Conservation (phyloP, 2,113 vertebrate genomes). For the Rattus rattus region DNA sequence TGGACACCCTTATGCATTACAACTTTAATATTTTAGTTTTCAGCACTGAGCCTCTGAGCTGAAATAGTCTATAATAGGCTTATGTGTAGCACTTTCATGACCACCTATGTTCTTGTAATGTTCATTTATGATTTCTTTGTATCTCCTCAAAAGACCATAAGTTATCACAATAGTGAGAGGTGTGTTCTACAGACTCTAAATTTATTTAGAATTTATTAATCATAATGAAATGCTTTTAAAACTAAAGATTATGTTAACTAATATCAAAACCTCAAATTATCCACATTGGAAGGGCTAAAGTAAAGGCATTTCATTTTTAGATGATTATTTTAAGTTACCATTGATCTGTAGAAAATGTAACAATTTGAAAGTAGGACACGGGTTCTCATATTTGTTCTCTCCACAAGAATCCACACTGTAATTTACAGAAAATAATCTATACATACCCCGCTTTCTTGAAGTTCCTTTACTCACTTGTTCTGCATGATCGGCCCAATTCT, state of each 20-base stretch:
- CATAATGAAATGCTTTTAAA: not conserved
- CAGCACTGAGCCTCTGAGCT: not conserved
- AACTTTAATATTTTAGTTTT: not conserved
- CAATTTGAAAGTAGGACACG: not conserved
- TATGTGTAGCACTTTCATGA: not conserved
- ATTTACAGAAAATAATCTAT: not conserved
- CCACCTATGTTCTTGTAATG: not conserved
- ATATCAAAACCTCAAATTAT: not conserved
- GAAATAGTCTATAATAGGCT: not conserved
- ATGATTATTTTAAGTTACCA: slow-evolving; percentile 5
- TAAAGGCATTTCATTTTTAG: not conserved
- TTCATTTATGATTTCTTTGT: not conserved
- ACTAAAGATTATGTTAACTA: not conserved
- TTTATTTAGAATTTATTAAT: not conserved
- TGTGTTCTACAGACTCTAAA: not conserved
- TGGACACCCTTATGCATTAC: not conserved
- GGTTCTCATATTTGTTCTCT: not conserved
- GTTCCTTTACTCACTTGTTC: not conserved
- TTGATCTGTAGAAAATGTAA: not conserved
- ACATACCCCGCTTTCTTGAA: not conserved
- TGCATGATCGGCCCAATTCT: not conserved
- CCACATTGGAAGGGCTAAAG: not conserved
- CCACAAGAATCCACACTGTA: not conserved
- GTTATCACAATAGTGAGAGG: too few species aligned
- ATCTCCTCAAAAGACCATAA: not conserved